Percentiles rank a stretch among this genome's conserved stretches.
phyloP scores from a whole-genome alignment of 2,797 vertebrate genomes.

The Sebastes steindachneri region DNA sequence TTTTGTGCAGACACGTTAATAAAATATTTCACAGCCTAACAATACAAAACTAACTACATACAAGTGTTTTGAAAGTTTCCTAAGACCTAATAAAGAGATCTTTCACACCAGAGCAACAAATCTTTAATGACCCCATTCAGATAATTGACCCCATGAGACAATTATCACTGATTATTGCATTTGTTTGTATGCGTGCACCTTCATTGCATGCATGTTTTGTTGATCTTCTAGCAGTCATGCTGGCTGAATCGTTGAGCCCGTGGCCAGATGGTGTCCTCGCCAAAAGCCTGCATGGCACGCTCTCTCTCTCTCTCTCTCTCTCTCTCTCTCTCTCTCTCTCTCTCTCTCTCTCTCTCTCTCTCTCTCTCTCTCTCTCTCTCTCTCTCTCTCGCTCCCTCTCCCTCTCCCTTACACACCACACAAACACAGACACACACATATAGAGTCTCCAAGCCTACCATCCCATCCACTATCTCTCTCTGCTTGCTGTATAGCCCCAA shows the following conservation, averaged over 20 bases:
- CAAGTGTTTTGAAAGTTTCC: not conserved
- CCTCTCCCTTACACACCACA: not conserved
- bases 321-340: not conserved
- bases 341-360: not conserved
- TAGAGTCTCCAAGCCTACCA: slow-evolving; percentile 12
- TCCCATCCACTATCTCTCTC: slow-evolving; percentile 31
- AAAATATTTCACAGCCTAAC: not conserved
- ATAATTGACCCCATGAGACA: slow-evolving; percentile 22
- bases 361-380: not conserved
- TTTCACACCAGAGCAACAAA: not conserved
- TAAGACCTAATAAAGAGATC: not conserved
- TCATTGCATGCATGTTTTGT: slow-evolving; percentile 34
- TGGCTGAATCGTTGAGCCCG: slow-evolving; percentile 50
- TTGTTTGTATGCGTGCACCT: not conserved
- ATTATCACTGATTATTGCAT: slow-evolving; percentile 16
- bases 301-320: not conserved
- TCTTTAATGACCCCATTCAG: not conserved
- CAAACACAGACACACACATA: not conserved
- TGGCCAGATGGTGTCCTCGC: slow-evolving; percentile 69
- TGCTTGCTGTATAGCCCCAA: slow-evolving; percentile 68
- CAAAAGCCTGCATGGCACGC: slow-evolving; percentile 43
- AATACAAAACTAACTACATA: not conserved
- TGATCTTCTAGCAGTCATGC: slow-evolving; percentile 53
- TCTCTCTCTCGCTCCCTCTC: not conserved
- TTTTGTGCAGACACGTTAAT: not conserved